phyloP scores from a whole-genome alignment of 2,797 vertebrate species.

The Anas georgica region DNA sequence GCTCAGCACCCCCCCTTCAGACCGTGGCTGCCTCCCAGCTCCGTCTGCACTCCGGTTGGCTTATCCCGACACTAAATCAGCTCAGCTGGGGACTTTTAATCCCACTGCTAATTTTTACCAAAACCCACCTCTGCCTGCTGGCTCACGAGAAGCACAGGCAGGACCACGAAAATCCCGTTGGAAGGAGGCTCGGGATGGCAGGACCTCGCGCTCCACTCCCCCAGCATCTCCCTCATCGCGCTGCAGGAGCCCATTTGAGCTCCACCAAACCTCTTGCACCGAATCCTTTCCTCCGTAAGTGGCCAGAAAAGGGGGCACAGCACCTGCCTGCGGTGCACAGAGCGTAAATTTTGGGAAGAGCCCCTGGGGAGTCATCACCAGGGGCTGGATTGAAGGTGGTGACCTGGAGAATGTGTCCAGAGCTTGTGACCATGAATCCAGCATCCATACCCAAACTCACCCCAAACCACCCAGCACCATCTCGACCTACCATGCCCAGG shows the following conservation, averaged over 20 bases:
- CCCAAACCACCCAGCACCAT: not conserved
- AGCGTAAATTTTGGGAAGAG: not conserved
- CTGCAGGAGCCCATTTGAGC: not conserved
- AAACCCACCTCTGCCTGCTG: not conserved
- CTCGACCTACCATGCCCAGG: not conserved
- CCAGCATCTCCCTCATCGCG: not conserved
- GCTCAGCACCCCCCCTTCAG: not conserved
- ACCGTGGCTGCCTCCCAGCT: not conserved
- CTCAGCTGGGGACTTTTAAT: not conserved
- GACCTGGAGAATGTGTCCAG: not conserved
- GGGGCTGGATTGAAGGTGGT: not conserved
- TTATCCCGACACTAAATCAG: not conserved
- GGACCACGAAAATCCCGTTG: not conserved
- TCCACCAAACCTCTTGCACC: too few relatives aligned
- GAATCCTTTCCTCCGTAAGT: not conserved
- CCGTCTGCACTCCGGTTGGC: not conserved
- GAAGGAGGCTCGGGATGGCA: not conserved
- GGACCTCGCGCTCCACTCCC: not conserved
- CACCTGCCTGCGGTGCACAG: not conserved
- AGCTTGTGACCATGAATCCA: accelerated
- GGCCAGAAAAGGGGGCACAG: not conserved
- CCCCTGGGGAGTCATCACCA: not conserved
- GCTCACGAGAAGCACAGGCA: not conserved
- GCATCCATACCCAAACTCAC: not conserved
- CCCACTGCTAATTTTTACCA: not conserved